A percentile compares a stretch with the other conserved stretches of the same genome.
Evolutionary conservation across 64 coral and sea anemone species (phyloP).

Genomic region (Hydrozoanthus tunicans): DNA sequence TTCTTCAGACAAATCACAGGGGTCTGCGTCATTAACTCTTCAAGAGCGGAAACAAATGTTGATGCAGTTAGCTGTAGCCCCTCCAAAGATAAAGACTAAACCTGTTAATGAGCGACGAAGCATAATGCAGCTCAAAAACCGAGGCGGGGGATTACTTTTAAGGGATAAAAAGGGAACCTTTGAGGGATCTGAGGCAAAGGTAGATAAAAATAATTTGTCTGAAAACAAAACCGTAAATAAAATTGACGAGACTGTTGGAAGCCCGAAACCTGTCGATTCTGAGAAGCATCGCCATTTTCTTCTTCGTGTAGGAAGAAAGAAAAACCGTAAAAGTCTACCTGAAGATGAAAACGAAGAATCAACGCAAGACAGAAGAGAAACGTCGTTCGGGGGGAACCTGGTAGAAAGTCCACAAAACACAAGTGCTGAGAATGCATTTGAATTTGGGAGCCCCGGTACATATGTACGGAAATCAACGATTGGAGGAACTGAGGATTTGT

Average conservation of each 20-base stretch:
- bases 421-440: constrained; percentile 57
- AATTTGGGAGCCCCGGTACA: constrained; percentile 49
- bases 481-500: background rate
- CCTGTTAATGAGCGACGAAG: constrained; percentile 46
- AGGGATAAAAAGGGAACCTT: constrained; percentile 20
- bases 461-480: constrained; percentile 43
- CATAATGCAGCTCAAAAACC: constrained; percentile 53
- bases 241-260: background rate
- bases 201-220: background rate
- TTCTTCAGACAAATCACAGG: constrained; percentile 33
- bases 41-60: constrained; percentile 50
- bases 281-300: constrained; percentile 38
- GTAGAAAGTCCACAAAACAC: constrained; percentile 23
- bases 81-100: constrained; percentile 28
- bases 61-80: constrained; percentile 37
- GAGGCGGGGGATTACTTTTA: constrained; percentile 30
- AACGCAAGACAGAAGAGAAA: background rate
- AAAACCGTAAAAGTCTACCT: constrained; percentile 21
- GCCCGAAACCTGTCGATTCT: background rate
- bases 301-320: constrained; percentile 40
- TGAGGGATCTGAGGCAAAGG: background rate
- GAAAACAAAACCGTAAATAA: background rate
- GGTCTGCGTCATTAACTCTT: constrained; percentile 28
- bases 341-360: constrained; percentile 6
- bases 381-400: constrained; percentile 17